Evolutionary conservation across 1,140 invertebrate genomes (phyloP).

Genomic region (Musca vetustissima): DNA sequence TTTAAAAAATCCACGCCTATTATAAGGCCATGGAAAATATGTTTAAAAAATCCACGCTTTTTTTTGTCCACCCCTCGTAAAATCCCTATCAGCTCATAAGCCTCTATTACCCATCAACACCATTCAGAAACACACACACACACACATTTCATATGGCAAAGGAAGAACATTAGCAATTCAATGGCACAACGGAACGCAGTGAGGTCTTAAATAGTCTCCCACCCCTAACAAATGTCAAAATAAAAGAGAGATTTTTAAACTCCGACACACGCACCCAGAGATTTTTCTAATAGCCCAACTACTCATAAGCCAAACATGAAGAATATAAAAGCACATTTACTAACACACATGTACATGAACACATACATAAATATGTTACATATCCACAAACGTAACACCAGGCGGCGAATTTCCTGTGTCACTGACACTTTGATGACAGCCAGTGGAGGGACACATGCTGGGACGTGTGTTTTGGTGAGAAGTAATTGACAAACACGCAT

Average conservation of each 20-base stretch:
- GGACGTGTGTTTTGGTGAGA: too few relatives aligned
- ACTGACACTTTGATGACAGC: slow-evolving; percentile 17
- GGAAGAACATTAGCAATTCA: neutral
- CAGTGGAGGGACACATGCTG: neutral
- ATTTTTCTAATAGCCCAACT: neutral
- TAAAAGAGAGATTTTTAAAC: neutral
- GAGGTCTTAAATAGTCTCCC: neutral
- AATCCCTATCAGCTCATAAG: too few relatives aligned
- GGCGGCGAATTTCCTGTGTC: slow-evolving; percentile 9
- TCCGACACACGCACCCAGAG: neutral
- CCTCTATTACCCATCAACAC: neutral
- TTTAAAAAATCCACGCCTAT: too few relatives aligned
- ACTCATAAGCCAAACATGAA: too few relatives aligned
- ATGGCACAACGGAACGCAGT: too few relatives aligned
- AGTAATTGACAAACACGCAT: neutral
- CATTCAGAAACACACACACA: neutral
- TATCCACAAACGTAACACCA: neutral
- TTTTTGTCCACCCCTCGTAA: too few relatives aligned
- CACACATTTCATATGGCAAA: neutral
- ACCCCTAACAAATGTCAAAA: neutral
- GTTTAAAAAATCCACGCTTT: too few relatives aligned
- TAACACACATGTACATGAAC: neutral
- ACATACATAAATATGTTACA: neutral
- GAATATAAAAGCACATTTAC: neutral
- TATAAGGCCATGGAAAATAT: too few relatives aligned